phyloP scores from a whole-genome alignment of 2,797 vertebrate genomes.

The Crossoptilon crossoptilon region DNA sequence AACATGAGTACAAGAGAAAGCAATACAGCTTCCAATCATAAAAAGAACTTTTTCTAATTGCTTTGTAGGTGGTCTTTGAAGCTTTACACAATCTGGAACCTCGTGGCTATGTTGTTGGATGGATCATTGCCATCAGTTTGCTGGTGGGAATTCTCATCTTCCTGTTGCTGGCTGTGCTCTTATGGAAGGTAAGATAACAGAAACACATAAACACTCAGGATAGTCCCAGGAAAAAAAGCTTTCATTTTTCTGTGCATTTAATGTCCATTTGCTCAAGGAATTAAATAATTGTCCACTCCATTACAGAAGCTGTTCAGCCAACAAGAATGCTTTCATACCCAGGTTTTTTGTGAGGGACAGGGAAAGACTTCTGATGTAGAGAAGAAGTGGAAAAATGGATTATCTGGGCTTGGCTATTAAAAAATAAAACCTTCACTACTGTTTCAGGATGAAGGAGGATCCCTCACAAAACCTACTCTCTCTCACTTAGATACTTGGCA shows the following conservation, averaged over 20 bases:
- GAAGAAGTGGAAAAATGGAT: not conserved
- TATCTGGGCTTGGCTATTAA: not conserved
- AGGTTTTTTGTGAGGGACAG: not conserved
- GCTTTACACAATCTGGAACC: constrained; percentile 98
- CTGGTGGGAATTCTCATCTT: constrained; percentile 99
- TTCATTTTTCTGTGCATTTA: constrained; percentile 8
- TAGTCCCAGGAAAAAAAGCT: not conserved
- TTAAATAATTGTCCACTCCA: not conserved
- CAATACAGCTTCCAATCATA: not conserved
- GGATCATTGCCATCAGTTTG: constrained; percentile 99
- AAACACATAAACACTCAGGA: not conserved
- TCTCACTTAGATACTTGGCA: not conserved
- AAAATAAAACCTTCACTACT: not conserved
- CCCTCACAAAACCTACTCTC: not conserved
- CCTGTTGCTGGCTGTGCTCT: constrained; percentile 93
- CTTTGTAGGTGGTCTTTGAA: constrained; percentile 95
- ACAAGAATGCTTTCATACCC: not conserved
- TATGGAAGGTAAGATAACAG: constrained; percentile 94
- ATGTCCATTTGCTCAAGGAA: constrained; percentile 6
- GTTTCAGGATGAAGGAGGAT: not conserved
- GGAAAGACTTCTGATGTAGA: not conserved
- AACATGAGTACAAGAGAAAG: constrained; percentile 24
- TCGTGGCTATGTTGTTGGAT: constrained; percentile 96
- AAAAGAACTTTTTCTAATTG: constrained; percentile 49
- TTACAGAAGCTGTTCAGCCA: not conserved